Base-by-base conservation (phyloP, 2,797 vertebrate genomes). In the Crenichthys baileyi region DNA sequence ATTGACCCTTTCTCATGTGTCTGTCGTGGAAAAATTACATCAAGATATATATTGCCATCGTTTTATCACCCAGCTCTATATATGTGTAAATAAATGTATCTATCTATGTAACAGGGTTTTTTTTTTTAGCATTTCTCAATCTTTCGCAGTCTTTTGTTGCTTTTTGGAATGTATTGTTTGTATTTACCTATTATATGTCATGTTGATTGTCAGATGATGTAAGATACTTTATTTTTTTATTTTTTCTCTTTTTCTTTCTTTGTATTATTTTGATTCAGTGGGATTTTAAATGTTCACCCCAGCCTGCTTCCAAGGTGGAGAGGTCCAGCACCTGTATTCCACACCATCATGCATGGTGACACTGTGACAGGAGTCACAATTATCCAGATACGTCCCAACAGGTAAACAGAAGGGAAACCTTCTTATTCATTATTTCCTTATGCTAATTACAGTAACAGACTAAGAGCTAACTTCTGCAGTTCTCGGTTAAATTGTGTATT, bases 301-400 rank as follows among this genome's bases (percentile, higher is more conserved):
- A 99, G 98, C 91, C 96, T 96, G 75, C 95, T 99, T 67, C 98
- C 98, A 0, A 92, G 97, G 22, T 99, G 98, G 98, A 94, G 97
- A 67, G 98, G 98, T 3, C 96, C 98, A 5, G 97, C 98, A 0
- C 98, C 98, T 0, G 88, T 99, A 72, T 92, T 97, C 85, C 98
- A 99, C 87, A 97, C 98, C 0, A 93, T 99, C 56, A 91, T 99
- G 48, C 93, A 97, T 0, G 97, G 98, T 4, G 98, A 99, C 82
- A 58, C 84, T 1, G 80, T 96, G 82, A 96, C 98, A 0, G 98
- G 97, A 46, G 97, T 99, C 78, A 97, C 96, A 12, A 84, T 99
- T 90, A 99, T 99, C 94, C 97, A 99, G 92, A 97, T 99, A 67
- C 96, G 92, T 81, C 97, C 98, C 58, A 95, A 96, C 91, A 97